Evolutionary conservation across 2,888 invertebrate genomes (phyloP).

Genomic region (Tipula unca): DNA sequence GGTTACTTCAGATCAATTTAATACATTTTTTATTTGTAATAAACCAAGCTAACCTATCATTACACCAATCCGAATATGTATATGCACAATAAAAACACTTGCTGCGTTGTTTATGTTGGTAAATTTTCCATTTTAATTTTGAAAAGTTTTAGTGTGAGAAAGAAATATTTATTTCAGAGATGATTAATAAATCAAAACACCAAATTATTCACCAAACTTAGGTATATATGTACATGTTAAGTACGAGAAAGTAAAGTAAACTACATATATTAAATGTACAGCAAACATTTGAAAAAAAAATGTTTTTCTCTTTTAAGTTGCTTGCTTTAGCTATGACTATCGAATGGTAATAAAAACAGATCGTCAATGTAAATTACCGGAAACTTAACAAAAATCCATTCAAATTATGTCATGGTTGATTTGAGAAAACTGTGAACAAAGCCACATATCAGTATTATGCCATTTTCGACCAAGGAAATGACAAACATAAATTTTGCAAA

Average conservation of each 20-base stretch:
- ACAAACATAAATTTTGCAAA: no score
- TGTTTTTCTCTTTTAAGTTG: neutral
- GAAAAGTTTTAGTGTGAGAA: neutral
- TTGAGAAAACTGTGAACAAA: neutral
- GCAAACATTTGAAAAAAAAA: neutral
- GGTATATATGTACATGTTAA: neutral
- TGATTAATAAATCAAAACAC: neutral
- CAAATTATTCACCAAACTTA: neutral
- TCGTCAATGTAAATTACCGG: neutral
- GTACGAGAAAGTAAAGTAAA: neutral
- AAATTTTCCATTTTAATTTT: neutral
- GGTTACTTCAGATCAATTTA: constrained; percentile 8
- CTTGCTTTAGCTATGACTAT: neutral
- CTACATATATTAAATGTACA: neutral
- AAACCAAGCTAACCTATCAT: neutral
- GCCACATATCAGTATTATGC: neutral
- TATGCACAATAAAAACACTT: neutral
- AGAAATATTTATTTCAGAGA: neutral
- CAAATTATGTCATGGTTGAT: neutral
- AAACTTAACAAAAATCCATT: neutral
- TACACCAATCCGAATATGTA: neutral
- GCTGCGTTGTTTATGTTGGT: neutral
- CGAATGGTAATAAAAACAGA: neutral
- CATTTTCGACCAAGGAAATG: no score
- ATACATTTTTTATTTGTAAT: neutral